Evolutionary conservation across 1,140 invertebrate species (phyloP).

Genomic region (Drosophila sproati): DNA sequence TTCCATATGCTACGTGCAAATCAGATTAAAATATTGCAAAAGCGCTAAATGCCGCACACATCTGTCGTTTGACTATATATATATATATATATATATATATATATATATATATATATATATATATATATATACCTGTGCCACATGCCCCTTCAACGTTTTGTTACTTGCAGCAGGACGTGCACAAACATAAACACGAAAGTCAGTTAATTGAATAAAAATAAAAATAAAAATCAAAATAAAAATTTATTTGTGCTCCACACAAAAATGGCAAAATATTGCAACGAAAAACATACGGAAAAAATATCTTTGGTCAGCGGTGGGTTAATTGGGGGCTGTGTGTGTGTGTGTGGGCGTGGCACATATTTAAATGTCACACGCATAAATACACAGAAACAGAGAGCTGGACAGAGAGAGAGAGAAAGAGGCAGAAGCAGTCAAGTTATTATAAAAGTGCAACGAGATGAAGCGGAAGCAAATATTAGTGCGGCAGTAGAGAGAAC

Average conservation of each 20-base stretch:
- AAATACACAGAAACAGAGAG: slow-evolving; percentile 1
- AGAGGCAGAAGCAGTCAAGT: slow-evolving; percentile 9
- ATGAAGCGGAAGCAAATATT: slow-evolving; percentile 13
- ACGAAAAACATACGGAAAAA: slow-evolving; percentile 26
- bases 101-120: not conserved
- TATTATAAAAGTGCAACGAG: slow-evolving; percentile 25
- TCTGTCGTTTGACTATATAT: slow-evolving; percentile 24
- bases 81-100: not conserved
- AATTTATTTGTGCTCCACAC: slow-evolving; percentile 41
- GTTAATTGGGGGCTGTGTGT: slow-evolving; percentile 20
- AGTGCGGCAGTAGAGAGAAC: slow-evolving; percentile 15
- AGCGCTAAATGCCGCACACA: slow-evolving; percentile 47
- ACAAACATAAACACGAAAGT: slow-evolving; percentile 60
- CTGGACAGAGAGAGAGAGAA: not conserved
- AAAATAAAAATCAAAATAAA: slow-evolving; percentile 51
- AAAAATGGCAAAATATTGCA: slow-evolving; percentile 12
- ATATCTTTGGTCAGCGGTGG: slow-evolving; percentile 35
- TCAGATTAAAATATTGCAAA: slow-evolving; percentile 54
- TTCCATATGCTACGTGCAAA: slow-evolving; percentile 39
- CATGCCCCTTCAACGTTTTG: not conserved
- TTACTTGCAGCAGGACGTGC: slow-evolving; percentile 22
- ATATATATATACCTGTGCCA: not conserved
- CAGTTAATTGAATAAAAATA: slow-evolving; percentile 75
- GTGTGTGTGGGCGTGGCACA: slow-evolving; percentile 23
- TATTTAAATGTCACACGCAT: slow-evolving; percentile 55